A percentile compares a stretch with the other conserved stretches of the same genome.
Evolutionary conservation across 2,113 vertebrate genomes (phyloP).

Genomic region (Tyto alba): DNA sequence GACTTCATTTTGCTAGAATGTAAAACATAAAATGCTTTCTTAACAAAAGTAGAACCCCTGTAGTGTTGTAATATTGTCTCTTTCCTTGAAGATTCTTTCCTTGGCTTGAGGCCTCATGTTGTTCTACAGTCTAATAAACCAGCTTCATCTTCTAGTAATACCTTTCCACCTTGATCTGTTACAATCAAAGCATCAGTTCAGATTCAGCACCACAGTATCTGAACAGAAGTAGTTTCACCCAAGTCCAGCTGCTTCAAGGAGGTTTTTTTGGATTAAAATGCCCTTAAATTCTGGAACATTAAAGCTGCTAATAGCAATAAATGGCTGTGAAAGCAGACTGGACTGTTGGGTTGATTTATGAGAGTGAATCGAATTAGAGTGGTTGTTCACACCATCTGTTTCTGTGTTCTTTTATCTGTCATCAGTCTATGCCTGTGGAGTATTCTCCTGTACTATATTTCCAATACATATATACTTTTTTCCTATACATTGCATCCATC

Average conservation of each 20-base stretch:
- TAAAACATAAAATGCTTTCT: not conserved
- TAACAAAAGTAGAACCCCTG: not conserved
- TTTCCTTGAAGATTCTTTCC: not conserved
- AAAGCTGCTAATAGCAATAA: not conserved
- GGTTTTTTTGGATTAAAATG: not conserved
- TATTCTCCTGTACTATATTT: not conserved
- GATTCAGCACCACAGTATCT: not conserved
- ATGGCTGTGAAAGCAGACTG: not conserved
- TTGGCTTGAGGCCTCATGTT: not conserved
- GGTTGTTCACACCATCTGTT: not conserved
- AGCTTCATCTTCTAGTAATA: not conserved
- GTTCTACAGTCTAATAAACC: not conserved
- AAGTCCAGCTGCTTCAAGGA: not conserved
- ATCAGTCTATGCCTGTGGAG: not conserved
- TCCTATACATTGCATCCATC: rapidly evolving
- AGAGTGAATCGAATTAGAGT: not conserved
- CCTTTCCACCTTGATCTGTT: not conserved
- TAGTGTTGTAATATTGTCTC: too few species aligned
- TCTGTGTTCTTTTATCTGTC: not conserved
- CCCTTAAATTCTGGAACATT: not conserved
- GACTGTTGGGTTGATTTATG: not conserved
- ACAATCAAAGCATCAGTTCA: not conserved
- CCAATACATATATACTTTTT: not conserved
- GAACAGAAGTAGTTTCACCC: not conserved
- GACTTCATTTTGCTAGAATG: not conserved